These are phyloP conservation scores for Phoeniculus purpureus DNA, from an alignment of 2,797 vertebrate genomes.

Conservation along the genomic window DNA sequence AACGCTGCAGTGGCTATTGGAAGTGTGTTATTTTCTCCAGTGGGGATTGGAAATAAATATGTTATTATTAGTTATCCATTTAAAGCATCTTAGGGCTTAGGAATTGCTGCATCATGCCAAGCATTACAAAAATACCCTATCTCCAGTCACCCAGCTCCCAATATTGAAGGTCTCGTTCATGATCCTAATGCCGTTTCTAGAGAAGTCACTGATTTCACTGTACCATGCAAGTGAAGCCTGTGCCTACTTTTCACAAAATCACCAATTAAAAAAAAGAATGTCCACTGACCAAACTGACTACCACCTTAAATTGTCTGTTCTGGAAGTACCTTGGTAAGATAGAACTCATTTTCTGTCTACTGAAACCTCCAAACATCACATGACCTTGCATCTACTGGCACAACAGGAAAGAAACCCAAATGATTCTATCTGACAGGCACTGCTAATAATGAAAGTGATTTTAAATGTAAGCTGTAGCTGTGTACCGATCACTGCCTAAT, in stretches of 20 bases:
- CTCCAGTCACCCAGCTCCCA: background rate
- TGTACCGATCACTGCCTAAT: conserved; percentile 77
- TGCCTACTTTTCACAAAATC: background rate
- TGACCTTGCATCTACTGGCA: conserved; percentile 53
- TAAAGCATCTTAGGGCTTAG: background rate
- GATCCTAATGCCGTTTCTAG: background rate
- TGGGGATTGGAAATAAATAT: conserved; percentile 3
- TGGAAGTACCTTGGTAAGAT: background rate
- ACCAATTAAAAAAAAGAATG: background rate
- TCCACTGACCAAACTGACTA: background rate
- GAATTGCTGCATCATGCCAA: background rate
- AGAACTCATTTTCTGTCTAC: conserved; percentile 50
- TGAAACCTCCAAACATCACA: conserved; percentile 27
- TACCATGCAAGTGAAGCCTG: background rate
- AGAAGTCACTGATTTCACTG: background rate
- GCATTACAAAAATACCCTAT: background rate
- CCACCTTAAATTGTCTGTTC: background rate
- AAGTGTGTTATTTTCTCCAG: conserved; percentile 15
- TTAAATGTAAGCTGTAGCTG: conserved; percentile 72
- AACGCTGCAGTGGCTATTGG: background rate
- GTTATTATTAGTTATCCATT: conserved; percentile 1
- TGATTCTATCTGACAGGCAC: conserved; percentile 63
- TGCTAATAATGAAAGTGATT: conserved; percentile 74
- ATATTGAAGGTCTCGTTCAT: background rate
- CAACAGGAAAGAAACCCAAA: background rate